A percentile compares a stretch with the other conserved stretches of the same genome.
These are phyloP conservation scores for Baryphthengus martii DNA, from an alignment of 2,113 vertebrate genomes.

Conservation along the genomic window DNA sequence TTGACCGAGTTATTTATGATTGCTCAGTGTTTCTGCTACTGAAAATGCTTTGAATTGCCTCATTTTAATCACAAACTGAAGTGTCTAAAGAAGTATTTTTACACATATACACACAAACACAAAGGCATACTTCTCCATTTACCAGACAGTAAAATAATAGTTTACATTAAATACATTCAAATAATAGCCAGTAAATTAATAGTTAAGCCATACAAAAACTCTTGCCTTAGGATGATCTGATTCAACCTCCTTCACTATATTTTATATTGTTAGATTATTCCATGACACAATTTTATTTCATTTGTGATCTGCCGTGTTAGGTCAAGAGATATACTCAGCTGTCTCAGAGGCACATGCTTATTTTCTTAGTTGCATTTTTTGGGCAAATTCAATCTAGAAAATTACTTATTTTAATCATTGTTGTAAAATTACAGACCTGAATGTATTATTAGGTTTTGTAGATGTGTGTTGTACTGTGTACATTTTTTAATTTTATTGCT, in stretches of 20 bases:
- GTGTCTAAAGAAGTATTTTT: neutral
- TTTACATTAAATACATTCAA: too few species aligned
- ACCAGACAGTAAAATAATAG: neutral
- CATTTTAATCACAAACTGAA: neutral
- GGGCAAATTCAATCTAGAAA: neutral
- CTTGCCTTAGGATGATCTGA: neutral
- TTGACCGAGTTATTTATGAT: neutral
- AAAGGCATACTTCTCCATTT: neutral
- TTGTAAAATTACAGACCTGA: neutral
- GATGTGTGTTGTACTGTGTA: neutral
- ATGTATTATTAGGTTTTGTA: neutral
- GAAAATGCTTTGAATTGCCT: neutral
- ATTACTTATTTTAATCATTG: neutral
- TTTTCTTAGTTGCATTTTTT: neutral
- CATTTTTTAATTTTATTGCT: neutral
- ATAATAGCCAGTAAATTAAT: too few species aligned
- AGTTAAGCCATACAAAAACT: neutral
- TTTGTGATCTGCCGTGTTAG: neutral
- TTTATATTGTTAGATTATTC: neutral
- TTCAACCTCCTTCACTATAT: neutral
- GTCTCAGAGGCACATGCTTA: neutral
- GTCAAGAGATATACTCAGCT: neutral
- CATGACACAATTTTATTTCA: neutral
- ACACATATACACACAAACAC: neutral
- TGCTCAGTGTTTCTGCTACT: neutral